Evolutionary conservation across 2,797 vertebrate species (phyloP).

Genomic region (Sorex maritimensis): DNA sequence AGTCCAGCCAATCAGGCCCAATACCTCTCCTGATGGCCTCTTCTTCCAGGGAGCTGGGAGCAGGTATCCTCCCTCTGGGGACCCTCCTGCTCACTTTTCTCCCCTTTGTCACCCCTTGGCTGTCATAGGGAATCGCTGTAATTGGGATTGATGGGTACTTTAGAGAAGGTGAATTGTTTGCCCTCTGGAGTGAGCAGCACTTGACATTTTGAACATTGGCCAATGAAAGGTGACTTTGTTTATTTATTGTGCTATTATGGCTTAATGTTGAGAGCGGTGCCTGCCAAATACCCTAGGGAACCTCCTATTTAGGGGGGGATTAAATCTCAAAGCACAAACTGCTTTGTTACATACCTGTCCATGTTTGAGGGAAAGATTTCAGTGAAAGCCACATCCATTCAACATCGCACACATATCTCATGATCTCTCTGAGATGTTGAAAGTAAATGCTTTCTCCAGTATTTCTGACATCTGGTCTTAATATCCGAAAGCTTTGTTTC

Average conservation of each 20-base stretch:
- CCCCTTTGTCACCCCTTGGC: slow-evolving; percentile 11
- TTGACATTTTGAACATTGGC: slow-evolving; percentile 75
- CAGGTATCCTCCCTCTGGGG: no score
- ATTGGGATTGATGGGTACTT: slow-evolving; percentile 74
- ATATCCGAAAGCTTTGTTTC: slow-evolving; percentile 90
- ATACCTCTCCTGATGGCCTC: slow-evolving; percentile 46
- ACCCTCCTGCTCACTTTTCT: neutral
- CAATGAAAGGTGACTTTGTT: slow-evolving; percentile 80
- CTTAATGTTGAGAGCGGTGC: slow-evolving; percentile 74
- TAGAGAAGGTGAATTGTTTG: slow-evolving; percentile 75
- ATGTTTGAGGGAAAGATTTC: slow-evolving; percentile 62
- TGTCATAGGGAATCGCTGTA: slow-evolving; percentile 79
- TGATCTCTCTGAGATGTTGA: slow-evolving; percentile 73
- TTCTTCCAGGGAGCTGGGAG: slow-evolving; percentile 53
- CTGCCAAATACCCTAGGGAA: slow-evolving; percentile 79
- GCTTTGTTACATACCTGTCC: slow-evolving; percentile 79
- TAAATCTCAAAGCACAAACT: slow-evolving; percentile 78
- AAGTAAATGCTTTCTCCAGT: slow-evolving; percentile 85
- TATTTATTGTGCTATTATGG: slow-evolving; percentile 80
- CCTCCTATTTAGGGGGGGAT: slow-evolving; percentile 54
- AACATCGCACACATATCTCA: slow-evolving; percentile 78
- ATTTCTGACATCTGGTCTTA: slow-evolving; percentile 91
- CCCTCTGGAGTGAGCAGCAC: slow-evolving; percentile 47
- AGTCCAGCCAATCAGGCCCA: neutral
- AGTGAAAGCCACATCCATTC: slow-evolving; percentile 79